Evolutionary conservation across 2,888 invertebrate species (phyloP).

Genomic region (Andrena dorsata): DNA sequence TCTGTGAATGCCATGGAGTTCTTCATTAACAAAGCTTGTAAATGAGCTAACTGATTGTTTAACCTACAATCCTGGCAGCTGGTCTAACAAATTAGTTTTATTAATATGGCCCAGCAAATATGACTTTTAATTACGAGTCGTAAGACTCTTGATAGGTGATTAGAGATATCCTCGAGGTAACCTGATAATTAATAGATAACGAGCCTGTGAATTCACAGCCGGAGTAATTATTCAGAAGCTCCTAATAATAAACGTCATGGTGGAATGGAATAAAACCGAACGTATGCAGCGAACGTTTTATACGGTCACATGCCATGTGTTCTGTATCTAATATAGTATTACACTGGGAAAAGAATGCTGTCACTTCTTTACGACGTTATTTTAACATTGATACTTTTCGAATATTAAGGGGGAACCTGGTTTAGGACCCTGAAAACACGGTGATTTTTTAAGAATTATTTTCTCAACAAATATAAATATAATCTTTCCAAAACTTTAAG

Average conservation of each 20-base stretch:
- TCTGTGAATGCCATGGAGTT: neutral
- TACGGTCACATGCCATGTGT: neutral
- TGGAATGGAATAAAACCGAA: constrained; percentile 52
- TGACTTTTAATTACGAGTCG: constrained; percentile 7
- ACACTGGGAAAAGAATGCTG: neutral
- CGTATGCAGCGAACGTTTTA: neutral
- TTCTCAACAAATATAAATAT: too few relatives aligned
- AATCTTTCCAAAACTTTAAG: too few relatives aligned
- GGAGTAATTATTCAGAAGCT: constrained; percentile 29
- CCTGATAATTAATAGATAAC: constrained; percentile 44
- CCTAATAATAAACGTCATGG: constrained; percentile 39
- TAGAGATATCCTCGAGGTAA: constrained; percentile 9
- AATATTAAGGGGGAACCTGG: neutral
- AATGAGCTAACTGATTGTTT: neutral
- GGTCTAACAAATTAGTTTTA: neutral
- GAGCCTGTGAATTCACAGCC: constrained; percentile 21
- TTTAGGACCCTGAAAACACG: too few relatives aligned
- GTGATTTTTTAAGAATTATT: too few relatives aligned
- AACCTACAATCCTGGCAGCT: neutral
- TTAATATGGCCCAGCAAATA: neutral
- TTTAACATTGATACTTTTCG: neutral
- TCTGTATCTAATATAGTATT: neutral
- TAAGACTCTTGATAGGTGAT: neutral
- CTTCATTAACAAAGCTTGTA: neutral
- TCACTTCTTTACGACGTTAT: neutral